Evolutionary conservation across 2,113 vertebrate species (phyloP).

Genomic region (Osmerus eperlanus): DNA sequence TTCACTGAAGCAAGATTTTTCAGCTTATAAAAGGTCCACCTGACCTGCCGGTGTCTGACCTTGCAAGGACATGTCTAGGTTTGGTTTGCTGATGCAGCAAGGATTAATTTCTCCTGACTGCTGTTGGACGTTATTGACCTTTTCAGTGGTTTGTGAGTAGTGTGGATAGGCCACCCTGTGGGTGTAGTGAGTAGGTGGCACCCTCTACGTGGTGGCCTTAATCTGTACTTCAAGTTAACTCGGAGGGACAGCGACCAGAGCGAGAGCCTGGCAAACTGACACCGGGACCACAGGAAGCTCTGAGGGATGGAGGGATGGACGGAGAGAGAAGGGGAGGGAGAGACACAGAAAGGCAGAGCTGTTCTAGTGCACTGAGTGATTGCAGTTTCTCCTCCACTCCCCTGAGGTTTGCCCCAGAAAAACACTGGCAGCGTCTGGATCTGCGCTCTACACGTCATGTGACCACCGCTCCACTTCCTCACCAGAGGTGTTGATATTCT

Average conservation of each 20-base stretch:
- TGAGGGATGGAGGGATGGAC: not conserved
- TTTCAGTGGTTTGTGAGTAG: not conserved
- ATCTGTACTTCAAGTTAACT: not conserved
- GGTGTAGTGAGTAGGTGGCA: not conserved
- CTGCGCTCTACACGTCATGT: slow-evolving; percentile 7
- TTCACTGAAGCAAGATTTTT: not conserved
- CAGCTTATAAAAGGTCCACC: not conserved
- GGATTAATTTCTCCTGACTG: not conserved
- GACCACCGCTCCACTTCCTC: not conserved
- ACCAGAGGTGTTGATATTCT: not conserved
- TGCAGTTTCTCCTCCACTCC: slow-evolving; percentile 27
- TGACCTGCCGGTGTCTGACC: slow-evolving; percentile 11
- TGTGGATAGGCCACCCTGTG: not conserved
- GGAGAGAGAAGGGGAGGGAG: not conserved
- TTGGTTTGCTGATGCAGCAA: slow-evolving; percentile 21
- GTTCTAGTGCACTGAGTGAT: slow-evolving; percentile 27
- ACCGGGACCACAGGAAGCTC: not conserved
- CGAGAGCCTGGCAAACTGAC: not conserved
- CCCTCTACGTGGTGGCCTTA: not conserved
- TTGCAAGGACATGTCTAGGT: slow-evolving; percentile 26
- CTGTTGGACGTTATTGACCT: slow-evolving; percentile 4
- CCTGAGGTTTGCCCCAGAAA: slow-evolving; percentile 58
- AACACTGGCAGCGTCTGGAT: slow-evolving; percentile 41
- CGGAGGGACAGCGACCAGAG: not conserved
- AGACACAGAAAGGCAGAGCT: slow-evolving; percentile 10